A percentile compares a stretch with the other conserved stretches of the same genome.
phyloP scores from a whole-genome alignment of 2,797 vertebrate genomes.

The Crypturellus tataupa region DNA sequence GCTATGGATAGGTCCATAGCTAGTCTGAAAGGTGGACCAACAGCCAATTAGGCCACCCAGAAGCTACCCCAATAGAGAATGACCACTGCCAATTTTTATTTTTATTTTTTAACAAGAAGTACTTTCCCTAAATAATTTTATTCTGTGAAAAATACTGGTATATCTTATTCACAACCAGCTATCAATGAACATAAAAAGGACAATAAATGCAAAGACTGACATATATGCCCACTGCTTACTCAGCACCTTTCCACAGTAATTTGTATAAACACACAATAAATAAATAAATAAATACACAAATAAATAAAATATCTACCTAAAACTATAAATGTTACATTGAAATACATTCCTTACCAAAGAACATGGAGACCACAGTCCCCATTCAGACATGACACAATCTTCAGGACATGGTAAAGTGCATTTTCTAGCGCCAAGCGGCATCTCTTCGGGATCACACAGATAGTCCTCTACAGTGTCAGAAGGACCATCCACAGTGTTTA shows the following conservation, averaged over 20 bases:
- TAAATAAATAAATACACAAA: too few relatives aligned
- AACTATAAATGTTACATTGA: not conserved
- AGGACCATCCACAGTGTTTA: constrained; percentile 95
- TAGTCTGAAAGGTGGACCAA: not conserved
- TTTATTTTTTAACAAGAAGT: not conserved
- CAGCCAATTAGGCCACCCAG: not conserved
- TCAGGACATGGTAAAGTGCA: constrained; percentile 94
- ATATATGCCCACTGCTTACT: not conserved
- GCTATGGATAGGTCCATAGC: not conserved
- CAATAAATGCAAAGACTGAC: not conserved
- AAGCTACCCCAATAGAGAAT: not conserved
- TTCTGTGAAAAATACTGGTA: not conserved
- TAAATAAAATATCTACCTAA: not conserved
- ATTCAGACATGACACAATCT: constrained; percentile 95
- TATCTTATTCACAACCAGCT: not conserved
- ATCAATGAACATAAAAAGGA: not conserved
- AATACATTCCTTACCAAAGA: constrained; percentile 86
- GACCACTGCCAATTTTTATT: not conserved
- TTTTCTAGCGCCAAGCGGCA: constrained; percentile 93
- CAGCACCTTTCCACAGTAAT: not conserved
- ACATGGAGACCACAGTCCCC: constrained; percentile 92
- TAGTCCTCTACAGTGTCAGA: constrained; percentile 95
- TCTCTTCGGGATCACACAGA: constrained; percentile 96
- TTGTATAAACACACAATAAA: not conserved
- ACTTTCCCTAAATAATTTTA: not conserved